These are phyloP conservation scores for Melanotaenia duboulayi DNA, from an alignment of 2,113 vertebrate genomes.

Conservation along the genomic window DNA sequence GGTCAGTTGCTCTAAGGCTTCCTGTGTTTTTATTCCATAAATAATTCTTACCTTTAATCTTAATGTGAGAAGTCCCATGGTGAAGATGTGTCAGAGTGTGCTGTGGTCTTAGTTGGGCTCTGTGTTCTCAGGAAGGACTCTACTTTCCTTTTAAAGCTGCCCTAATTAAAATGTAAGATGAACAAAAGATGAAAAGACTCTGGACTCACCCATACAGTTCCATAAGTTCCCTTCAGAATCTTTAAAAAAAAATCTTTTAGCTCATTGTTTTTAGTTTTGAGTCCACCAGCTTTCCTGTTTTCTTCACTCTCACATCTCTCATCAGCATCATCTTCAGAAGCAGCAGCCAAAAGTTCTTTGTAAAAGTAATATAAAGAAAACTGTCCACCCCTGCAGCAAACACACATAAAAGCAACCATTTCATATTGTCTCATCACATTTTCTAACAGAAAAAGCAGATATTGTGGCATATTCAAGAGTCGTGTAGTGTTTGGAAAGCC, in stretches of 20 bases:
- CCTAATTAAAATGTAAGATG: constrained; percentile 4
- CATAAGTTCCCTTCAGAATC: too few species aligned
- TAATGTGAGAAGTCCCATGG: too few species aligned
- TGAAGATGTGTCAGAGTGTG: too few species aligned
- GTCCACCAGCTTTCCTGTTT: background rate
- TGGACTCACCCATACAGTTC: background rate
- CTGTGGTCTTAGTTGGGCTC: too few species aligned
- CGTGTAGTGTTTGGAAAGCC: background rate
- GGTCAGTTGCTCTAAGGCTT: too few species aligned
- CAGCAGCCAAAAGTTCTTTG: background rate
- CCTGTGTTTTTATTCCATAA: too few species aligned
- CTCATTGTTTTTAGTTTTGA: constrained; percentile 3
- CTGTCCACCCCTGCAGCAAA: background rate
- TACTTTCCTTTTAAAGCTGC: background rate
- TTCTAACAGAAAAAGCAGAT: too few species aligned
- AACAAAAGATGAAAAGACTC: background rate
- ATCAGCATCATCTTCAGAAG: constrained; percentile 4
- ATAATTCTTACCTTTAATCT: too few species aligned
- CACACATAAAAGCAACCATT: background rate
- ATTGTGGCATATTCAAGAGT: too few species aligned
- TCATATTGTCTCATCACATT: too few species aligned
- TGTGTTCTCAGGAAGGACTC: too few species aligned
- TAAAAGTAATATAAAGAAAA: constrained; percentile 4
- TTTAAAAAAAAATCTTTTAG: background rate
- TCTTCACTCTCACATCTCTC: constrained; percentile 10